Base-by-base conservation (phyloP, 1,140 invertebrate genomes). In the Cydia amplana region DNA sequence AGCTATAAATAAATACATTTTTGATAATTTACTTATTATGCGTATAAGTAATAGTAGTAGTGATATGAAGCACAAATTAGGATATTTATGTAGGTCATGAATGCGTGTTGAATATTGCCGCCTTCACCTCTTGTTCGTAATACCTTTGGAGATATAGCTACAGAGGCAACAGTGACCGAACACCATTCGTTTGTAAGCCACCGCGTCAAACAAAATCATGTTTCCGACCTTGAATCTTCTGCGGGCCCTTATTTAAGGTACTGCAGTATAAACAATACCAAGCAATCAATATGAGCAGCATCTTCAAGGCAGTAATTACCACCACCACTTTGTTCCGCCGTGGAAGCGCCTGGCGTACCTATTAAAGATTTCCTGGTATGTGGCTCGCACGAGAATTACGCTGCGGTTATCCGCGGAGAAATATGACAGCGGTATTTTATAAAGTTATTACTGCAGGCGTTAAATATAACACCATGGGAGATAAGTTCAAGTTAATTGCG, bases 401-500 rank as follows among this genome's bases (percentile, higher is more conserved):
- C 55, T 60, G 55, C 55, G 55, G 55, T 60, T 60, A 60, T 60
- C 55, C 55, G 7, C 55, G 55, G 49, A 23, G 55, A 60, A 60
- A 60, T 60, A 60, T 60, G 55, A 51, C 49, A n/a, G 55, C 55
- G 55, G 55, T 60, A 60, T 60, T 60, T 60, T 60, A 60, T 60
- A 23, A 60, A 60, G 55, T 60, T 60, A 60, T 60, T 60, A 60
- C 55, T 60, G 20, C 6, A 23, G 10, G 55, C 55, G 55, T 60
- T 60, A 60, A 60, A 60, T 60, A 60, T 60, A 23, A 60, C 18
- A 60, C 20, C 18, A 60, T 55, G 51, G 51, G 55, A 60, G 55
- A 60, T 60, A 60, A 20, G 55, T 20, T 60, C 55, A 12, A 60
- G 55, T 60, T 60, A 60, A 60, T 60, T 60, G 55, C 55, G 55